Conservation (phyloP, 2,797 vertebrate genomes). For the Chanos chanos region DNA sequence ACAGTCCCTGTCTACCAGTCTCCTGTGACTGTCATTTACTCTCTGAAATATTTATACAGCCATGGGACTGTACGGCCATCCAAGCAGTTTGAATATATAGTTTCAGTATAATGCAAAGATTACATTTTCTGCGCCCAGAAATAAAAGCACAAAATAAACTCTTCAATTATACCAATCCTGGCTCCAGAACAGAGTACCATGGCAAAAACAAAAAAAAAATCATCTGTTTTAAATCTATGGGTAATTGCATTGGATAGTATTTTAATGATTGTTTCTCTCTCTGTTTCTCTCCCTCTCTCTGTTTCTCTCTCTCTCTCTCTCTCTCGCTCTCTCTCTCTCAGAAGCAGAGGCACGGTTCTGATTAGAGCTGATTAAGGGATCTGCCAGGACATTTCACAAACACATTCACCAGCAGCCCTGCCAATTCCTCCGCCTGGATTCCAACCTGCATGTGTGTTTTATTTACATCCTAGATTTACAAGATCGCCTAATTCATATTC, state of each 20-base stretch:
- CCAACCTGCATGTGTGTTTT: slow-evolving; percentile 40
- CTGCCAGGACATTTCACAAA: slow-evolving; percentile 49
- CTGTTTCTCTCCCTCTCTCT: slow-evolving; percentile 26
- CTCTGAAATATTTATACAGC: no score
- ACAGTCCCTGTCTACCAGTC: no score
- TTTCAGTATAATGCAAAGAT: no score
- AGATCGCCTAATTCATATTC: slow-evolving; percentile 44
- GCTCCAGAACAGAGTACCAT: slow-evolving; percentile 5
- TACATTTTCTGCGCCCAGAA: slow-evolving; percentile 10
- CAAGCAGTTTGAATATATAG: no score
- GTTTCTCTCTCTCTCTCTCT: neutral
- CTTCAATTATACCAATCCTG: slow-evolving; percentile 25
- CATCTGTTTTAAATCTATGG: slow-evolving; percentile 52
- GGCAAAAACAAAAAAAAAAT: slow-evolving; percentile 33
- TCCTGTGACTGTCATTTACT: no score
- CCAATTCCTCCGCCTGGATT: slow-evolving; percentile 45
- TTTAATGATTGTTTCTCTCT: slow-evolving; percentile 44
- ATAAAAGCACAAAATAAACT: slow-evolving; percentile 5
- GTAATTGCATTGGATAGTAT: slow-evolving; percentile 46
- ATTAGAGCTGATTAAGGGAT: slow-evolving; percentile 48
- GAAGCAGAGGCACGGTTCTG: slow-evolving; percentile 32
- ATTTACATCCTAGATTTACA: slow-evolving; percentile 50
- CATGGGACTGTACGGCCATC: no score
- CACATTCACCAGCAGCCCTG: slow-evolving; percentile 20
- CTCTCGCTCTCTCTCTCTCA: slow-evolving; percentile 14